These are phyloP conservation scores for Lymantria monacha DNA, from an alignment of 2,888 invertebrate genomes.

Conservation along the genomic window DNA sequence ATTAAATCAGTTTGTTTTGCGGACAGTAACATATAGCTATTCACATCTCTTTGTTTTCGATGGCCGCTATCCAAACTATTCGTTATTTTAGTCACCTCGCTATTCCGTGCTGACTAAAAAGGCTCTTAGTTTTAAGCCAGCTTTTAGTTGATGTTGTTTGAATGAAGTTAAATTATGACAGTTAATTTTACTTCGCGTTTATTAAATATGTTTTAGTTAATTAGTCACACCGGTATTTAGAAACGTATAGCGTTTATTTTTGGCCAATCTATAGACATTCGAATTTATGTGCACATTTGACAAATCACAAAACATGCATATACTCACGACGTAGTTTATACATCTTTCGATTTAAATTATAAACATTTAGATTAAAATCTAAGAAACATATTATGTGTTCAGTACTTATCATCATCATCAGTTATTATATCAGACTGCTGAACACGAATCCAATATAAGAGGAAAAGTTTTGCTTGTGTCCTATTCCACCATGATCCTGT, in stretches of 20 bases:
- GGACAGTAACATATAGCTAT: constrained; percentile 69
- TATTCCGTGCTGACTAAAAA: constrained; percentile 51
- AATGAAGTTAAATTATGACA: constrained; percentile 12
- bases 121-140: constrained; percentile 30
- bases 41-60: constrained; percentile 67
- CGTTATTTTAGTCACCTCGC: constrained; percentile 61
- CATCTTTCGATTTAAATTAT: too few species aligned
- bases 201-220: neutral
- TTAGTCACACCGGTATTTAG: neutral
- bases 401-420: too few species aligned
- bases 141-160: constrained; percentile 27
- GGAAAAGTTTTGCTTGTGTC: too few species aligned
- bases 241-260: neutral
- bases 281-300: too few species aligned
- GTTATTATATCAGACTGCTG: too few species aligned
- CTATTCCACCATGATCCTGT: too few species aligned
- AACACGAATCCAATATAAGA: too few species aligned
- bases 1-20: constrained; percentile 75
- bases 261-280: too few species aligned
- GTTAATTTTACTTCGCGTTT: constrained; percentile 7
- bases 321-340: too few species aligned
- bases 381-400: too few species aligned
- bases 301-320: too few species aligned
- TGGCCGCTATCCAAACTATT: constrained; percentile 75
- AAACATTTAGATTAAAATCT: too few species aligned